Evolutionary conservation across 1,140 invertebrate species (phyloP), one percentile per base, ranked within the genome.

Genomic region (Physella acuta): DNA sequence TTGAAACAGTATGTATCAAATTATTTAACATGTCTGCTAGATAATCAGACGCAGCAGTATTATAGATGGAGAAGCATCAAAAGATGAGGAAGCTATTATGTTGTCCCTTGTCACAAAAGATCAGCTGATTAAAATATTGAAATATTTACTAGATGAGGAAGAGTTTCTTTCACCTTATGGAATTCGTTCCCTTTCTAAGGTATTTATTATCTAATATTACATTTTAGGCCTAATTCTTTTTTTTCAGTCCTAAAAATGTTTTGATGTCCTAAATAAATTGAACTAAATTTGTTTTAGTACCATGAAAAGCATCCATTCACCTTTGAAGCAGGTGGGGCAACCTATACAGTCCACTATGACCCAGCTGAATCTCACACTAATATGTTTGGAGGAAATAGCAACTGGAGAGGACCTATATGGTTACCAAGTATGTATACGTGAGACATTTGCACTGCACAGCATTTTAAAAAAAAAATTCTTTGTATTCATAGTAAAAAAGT

Each of bases 351-450:
- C 11, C 63, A 74, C 2, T 86, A 85, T 70, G 76, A 78, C 49
- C 81, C 85, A 0, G 84, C 81, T 26, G 85, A 86, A 62, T 86
- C 85, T 0, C 76, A 75, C 37, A 78, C 80, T 16, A 76, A 81
- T 49, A 70, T 86, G 71, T 86, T 85, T 77, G 85, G 85, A n/a
- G 85, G 85, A 8, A 87, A 87, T 76, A 85, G 84, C 72, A 87
- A 87, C 74, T 87, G 85, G 85, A 78, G 85, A 53, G 85, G 85
- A 16, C 85, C 85, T 16, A 83, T 87, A 39, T 87, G 85, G 85
- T 68, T 84, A 2, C 81, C 80, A 68, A 80, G 82, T 83, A 75
- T 75, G 80, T 76, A 20, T 36, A n/a, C n/a, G n/a, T n/a, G n/a
- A n/a, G n/a, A 14, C n/a, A 14, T n/a, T 49, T 49, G 11, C 11